Evolutionary conservation across 2,113 vertebrate species (phyloP), one percentile per base, ranked within the genome.

Genomic region (Takifugu bimaculatus): DNA sequence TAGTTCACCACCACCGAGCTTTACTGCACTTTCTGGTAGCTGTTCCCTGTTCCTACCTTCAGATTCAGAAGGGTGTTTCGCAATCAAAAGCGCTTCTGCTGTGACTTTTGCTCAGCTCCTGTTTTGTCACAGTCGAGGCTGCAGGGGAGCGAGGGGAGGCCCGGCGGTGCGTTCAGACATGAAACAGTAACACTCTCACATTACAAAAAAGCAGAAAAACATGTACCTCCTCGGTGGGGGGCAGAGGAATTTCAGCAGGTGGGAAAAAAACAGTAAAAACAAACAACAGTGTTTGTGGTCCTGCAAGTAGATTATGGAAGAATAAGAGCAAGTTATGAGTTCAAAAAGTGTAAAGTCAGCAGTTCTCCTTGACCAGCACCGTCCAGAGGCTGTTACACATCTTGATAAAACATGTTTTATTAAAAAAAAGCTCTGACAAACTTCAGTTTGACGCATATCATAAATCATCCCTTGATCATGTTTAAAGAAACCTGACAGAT

Each of bases 391-490:
- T 20, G 20, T 20, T 20, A 20, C 20, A 20, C 20, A 20, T 20
- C 9, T 3, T 39, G 11, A 39, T 10, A 39, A 39, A 39, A 39
- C 35, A 39, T 39, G 9, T 39, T 32, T 4, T 39, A 39, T 10
- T 10, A 11, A 50, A 72, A 68, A 25, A 44, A 54, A 43, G 45
- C 47, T 57, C 54, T 67, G 51, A 32, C 50, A 70, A 60, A 74
- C 26, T 15, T 54, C 25, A 20, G 29, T 74, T 73, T 86, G 80
- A 83, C 79, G 79, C 81, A 77, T 68, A 64, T 79, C 20, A 58
- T 80, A 74, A 81, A 86, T 63, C 59, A 54, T 43, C 14, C 39
- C 82, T 91, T 84, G 86, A 91, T 88, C 87, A 88, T 77, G 75
- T 58, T 55, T 57, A 72, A 75, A 80, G 54, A 65, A 70, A 55